These are phyloP conservation scores for Lithophane leautieri DNA, from an alignment of 2,888 invertebrate species.

Conservation along the genomic window DNA sequence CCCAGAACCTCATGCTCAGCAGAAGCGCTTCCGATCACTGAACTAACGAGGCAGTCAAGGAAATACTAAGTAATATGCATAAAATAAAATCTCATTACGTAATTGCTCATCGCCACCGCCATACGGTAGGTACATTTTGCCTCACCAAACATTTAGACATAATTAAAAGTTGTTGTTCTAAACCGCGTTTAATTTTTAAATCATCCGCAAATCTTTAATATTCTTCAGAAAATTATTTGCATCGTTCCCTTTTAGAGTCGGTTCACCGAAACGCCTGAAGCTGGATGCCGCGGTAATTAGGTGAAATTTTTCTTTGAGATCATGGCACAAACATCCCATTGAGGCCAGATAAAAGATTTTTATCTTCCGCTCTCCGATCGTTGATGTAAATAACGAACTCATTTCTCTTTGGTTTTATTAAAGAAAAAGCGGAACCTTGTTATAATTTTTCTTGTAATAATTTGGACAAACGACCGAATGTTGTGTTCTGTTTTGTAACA, in stretches of 20 bases:
- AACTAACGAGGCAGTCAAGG: too few species aligned
- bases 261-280: conserved; percentile 69
- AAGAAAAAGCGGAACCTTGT: conserved; percentile 69
- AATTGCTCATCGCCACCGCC: conserved; percentile 2
- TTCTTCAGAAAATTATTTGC: conserved; percentile 71
- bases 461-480: conserved; percentile 51
- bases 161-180: conserved; percentile 57
- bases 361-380: conserved; percentile 79
- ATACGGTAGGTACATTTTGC: conserved; percentile 9
- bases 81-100: background rate
- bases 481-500: conserved; percentile 59
- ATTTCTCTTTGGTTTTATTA: conserved; percentile 75
- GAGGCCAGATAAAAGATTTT: conserved; percentile 84
- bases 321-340: conserved; percentile 84
- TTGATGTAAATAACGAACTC: conserved; percentile 84
- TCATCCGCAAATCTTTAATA: conserved; percentile 67
- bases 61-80: background rate
- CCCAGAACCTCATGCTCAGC: too few species aligned
- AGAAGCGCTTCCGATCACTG: too few species aligned
- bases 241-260: conserved; percentile 71
- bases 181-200: conserved; percentile 65
- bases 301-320: conserved; percentile 82
- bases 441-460: conserved; percentile 66
- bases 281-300: conserved; percentile 81
- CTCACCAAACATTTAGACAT: conserved; percentile 37